Conservation (phyloP, 2,888 invertebrate species). For the Drosophila rubida region DNA sequence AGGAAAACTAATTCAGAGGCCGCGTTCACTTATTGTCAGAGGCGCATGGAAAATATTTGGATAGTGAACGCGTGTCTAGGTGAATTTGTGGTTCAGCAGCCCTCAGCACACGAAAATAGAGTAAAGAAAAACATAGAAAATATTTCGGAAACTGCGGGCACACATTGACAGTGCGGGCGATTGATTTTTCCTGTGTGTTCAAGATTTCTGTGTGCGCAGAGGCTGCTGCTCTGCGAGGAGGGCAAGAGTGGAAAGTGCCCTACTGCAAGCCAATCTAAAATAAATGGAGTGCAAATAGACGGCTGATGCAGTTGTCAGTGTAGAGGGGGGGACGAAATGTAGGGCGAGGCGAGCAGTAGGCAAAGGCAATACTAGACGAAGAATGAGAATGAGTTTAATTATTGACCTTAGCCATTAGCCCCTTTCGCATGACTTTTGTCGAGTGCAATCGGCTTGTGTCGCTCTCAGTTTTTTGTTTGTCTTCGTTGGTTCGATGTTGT, state of each 20-base stretch:
- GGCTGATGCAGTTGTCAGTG: constrained; percentile 50
- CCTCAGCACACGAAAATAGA: constrained; percentile 14
- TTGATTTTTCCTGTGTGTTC: constrained; percentile 77
- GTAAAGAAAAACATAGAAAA: constrained; percentile 35
- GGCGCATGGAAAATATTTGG: constrained; percentile 75
- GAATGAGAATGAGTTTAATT: constrained; percentile 71
- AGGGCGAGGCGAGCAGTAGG: neutral
- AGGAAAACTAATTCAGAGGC: constrained; percentile 53
- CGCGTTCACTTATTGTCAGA: constrained; percentile 73
- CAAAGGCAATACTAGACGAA: constrained; percentile 53
- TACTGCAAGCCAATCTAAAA: constrained; percentile 58
- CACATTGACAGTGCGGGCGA: constrained; percentile 76
- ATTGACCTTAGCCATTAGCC: constrained; percentile 80
- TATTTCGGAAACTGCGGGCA: constrained; percentile 67
- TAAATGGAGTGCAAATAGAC: constrained; percentile 74
- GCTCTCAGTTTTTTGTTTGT: constrained; percentile 1
- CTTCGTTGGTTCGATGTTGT: constrained; percentile 7
- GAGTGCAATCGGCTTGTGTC: constrained; percentile 51
- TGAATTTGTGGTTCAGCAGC: constrained; percentile 45
- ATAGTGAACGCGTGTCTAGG: constrained; percentile 63
- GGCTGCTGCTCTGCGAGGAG: constrained; percentile 37
- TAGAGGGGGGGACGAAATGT: neutral
- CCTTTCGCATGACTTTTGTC: constrained; percentile 72
- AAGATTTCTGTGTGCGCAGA: constrained; percentile 39
- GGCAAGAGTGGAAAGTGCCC: constrained; percentile 6